phyloP scores from a whole-genome alignment of 1,140 invertebrate genomes.

The Drosophila nebulosa region DNA sequence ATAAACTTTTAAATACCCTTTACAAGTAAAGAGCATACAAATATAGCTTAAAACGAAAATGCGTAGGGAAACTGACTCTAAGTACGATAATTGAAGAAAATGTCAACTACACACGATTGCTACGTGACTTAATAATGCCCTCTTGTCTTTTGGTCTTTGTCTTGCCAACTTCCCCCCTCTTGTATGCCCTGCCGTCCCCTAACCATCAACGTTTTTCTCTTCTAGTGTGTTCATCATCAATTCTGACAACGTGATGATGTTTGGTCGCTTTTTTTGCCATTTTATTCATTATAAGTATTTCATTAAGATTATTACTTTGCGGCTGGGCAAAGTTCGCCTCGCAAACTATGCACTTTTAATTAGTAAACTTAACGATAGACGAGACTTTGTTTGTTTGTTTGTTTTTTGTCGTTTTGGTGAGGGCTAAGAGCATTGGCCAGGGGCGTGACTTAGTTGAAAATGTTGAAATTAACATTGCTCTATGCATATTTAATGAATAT shows the following conservation, averaged over 20 bases:
- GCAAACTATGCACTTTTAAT: slow-evolving; percentile 37
- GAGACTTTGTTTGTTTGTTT: not conserved
- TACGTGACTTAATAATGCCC: slow-evolving; percentile 74
- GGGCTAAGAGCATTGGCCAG: slow-evolving; percentile 6
- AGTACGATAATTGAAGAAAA: slow-evolving; percentile 75
- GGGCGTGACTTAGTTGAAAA: slow-evolving; percentile 38
- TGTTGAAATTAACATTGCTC: slow-evolving; percentile 43
- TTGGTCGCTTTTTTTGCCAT: slow-evolving; percentile 16
- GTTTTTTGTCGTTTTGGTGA: not conserved
- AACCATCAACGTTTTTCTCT: slow-evolving; percentile 49
- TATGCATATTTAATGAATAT: slow-evolving; percentile 13
- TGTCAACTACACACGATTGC: slow-evolving; percentile 67
- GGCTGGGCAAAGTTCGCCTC: slow-evolving; percentile 18
- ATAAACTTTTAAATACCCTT: not conserved
- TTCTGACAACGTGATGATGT: slow-evolving; percentile 12
- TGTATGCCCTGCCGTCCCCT: too few species aligned
- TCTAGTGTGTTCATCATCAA: slow-evolving; percentile 8
- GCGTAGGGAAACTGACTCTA: slow-evolving; percentile 71
- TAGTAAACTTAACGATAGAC: slow-evolving; percentile 10
- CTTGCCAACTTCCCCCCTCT: not conserved
- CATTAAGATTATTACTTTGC: slow-evolving; percentile 43
- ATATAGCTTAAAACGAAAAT: slow-evolving; percentile 24
- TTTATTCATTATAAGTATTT: slow-evolving; percentile 51
- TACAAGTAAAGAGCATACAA: not conserved
- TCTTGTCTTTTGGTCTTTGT: slow-evolving; percentile 38